phyloP scores from a whole-genome alignment of 2,888 invertebrate species.

The Argyra leucocephala region DNA sequence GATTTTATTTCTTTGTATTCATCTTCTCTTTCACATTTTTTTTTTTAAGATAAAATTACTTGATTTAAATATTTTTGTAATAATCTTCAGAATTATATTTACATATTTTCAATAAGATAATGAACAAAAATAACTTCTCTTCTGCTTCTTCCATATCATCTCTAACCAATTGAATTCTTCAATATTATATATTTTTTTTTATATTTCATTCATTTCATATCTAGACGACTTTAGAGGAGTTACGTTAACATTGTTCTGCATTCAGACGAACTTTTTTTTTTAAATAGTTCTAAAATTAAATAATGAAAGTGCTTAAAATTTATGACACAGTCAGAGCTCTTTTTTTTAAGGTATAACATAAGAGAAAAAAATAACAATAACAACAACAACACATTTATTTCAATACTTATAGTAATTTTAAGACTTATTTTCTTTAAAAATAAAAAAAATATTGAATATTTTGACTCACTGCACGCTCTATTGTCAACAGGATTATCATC shows the following conservation, averaged over 20 bases:
- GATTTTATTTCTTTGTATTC: not conserved
- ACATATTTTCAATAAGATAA: not conserved
- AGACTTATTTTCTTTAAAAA: not conserved
- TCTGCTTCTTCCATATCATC: too few species aligned
- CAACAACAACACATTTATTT: not conserved
- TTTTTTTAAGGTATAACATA: not conserved
- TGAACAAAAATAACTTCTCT: too few species aligned
- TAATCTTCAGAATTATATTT: not conserved
- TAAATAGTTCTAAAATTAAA: not conserved
- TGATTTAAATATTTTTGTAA: constrained; percentile 3
- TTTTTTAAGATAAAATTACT: not conserved
- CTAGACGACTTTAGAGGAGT: too few species aligned
- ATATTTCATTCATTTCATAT: too few species aligned
- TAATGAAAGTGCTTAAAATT: constrained; percentile 6
- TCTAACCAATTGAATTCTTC: not conserved
- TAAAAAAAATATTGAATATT: not conserved
- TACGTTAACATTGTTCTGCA: not conserved
- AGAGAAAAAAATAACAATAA: not conserved
- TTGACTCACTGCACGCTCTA: not conserved
- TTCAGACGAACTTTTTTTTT: not conserved
- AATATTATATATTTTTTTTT: too few species aligned
- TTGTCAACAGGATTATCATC: constrained; percentile 2
- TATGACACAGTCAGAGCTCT: not conserved
- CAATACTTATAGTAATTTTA: not conserved
- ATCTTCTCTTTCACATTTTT: not conserved